A percentile compares a stretch with the other conserved stretches of the same genome.
Evolutionary conservation across 35 echinoderm and acorn worm genomes (phyloP).

Genomic region (Apostichopus japonicus): DNA sequence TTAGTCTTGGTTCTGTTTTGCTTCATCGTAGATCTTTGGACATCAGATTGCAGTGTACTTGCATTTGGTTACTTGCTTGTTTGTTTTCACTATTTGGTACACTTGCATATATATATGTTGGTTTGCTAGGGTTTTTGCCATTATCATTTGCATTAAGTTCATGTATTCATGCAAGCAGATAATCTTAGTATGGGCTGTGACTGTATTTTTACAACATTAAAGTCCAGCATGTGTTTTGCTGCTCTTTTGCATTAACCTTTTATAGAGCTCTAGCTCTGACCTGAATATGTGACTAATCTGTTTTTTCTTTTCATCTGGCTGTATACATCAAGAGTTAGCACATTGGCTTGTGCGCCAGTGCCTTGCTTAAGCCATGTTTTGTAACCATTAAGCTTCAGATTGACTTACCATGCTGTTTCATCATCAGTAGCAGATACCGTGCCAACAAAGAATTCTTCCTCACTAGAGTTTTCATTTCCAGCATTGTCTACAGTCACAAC

Average conservation of each 20-base stretch:
- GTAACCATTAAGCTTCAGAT: not conserved
- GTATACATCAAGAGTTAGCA: not conserved
- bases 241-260: conserved; percentile 18
- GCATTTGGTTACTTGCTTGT: not conserved
- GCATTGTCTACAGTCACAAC: not conserved
- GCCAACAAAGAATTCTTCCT: conserved; percentile 26
- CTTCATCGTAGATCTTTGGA: not conserved
- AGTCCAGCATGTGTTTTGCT: not conserved
- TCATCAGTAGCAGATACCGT: not conserved
- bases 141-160: conserved; percentile 1
- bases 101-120: not conserved
- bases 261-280: not conserved
- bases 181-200: conserved; percentile 23
- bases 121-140: not conserved
- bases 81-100: not conserved
- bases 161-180: conserved; percentile 12
- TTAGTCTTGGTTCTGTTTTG: not conserved
- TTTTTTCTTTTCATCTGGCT: conserved; percentile 1
- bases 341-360: conserved; percentile 38
- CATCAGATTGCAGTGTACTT: not conserved
- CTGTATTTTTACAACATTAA: not conserved
- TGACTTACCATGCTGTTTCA: conserved; percentile 5
- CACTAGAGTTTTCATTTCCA: conserved; percentile 5
- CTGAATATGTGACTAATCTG: conserved; percentile 47
- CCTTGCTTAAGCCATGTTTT: conserved; percentile 16